A percentile compares a stretch with the other conserved stretches of the same genome.
phyloP scores from a whole-genome alignment of 2,113 vertebrate genomes.

The Apaloderma vittatum region DNA sequence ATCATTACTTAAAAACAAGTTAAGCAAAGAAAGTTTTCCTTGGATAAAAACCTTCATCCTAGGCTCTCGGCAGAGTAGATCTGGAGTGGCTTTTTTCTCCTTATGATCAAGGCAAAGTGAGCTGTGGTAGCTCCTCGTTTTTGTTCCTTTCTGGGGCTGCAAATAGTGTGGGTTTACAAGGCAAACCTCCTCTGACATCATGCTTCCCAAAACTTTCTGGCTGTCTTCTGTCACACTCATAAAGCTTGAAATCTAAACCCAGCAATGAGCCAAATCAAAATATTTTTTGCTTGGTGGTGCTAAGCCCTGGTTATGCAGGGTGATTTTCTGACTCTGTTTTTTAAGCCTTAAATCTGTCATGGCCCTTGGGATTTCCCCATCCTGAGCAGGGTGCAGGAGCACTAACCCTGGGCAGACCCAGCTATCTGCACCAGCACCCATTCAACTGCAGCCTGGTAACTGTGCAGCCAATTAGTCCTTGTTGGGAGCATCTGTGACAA shows the following conservation, averaged over 20 bases:
- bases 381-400: background rate
- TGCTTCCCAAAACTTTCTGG: background rate
- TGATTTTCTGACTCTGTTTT: background rate
- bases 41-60: background rate
- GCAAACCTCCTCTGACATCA: background rate
- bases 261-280: background rate
- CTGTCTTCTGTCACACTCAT: background rate
- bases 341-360: background rate
- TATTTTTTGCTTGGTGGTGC: background rate
- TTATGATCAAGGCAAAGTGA: background rate
- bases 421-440: background rate
- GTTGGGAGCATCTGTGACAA: slow-evolving; percentile 41
- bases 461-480: slow-evolving; percentile 54
- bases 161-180: background rate
- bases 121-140: background rate
- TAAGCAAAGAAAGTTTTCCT: background rate
- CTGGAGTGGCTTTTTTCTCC: background rate
- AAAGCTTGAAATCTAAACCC: background rate
- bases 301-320: background rate
- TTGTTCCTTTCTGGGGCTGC: background rate
- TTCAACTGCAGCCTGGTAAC: slow-evolving; percentile 22
- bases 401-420: background rate
- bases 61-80: background rate
- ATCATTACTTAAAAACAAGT: background rate
- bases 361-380: background rate